phyloP scores from a whole-genome alignment of 2,888 invertebrate species.

The Tanypteryx hageni region DNA sequence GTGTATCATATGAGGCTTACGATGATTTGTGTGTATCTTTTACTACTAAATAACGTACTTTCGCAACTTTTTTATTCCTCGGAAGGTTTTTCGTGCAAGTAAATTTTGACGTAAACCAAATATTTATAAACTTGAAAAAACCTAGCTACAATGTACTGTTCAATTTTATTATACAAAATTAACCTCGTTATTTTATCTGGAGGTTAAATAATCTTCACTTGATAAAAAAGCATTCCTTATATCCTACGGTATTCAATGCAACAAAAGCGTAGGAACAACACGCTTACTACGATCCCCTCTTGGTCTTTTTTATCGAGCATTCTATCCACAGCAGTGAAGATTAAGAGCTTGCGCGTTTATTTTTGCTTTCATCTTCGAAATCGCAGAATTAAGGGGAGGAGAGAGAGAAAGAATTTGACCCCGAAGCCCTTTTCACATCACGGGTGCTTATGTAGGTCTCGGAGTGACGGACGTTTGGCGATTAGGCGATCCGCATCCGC shows the following conservation, averaged over 20 bases:
- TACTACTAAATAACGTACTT: too few species aligned
- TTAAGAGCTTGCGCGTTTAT: neutral
- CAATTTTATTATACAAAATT: too few species aligned
- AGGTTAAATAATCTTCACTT: too few species aligned
- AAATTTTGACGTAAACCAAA: too few species aligned
- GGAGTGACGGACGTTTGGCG: neutral
- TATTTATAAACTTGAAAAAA: too few species aligned
- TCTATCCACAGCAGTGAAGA: neutral
- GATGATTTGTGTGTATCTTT: too few species aligned
- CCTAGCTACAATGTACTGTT: too few species aligned
- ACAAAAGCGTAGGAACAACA: neutral
- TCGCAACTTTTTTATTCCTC: too few species aligned
- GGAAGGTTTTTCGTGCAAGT: too few species aligned
- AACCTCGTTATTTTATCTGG: too few species aligned
- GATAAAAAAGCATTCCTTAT: too few species aligned
- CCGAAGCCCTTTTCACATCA: neutral
- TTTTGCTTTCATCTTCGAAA: slow-evolving; percentile 13
- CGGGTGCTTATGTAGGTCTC: slow-evolving; percentile 1
- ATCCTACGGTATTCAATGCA: neutral
- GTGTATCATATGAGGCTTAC: too few species aligned
- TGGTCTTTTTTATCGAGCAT: neutral
- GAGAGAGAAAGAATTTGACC: slow-evolving; percentile 3
- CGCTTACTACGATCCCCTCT: neutral
- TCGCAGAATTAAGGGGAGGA: neutral
- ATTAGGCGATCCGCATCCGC: neutral